A percentile compares a stretch with the other conserved stretches of the same genome.
Conservation (phyloP, 2,113 vertebrate species). For the Lichenostomus cassidix region DNA sequence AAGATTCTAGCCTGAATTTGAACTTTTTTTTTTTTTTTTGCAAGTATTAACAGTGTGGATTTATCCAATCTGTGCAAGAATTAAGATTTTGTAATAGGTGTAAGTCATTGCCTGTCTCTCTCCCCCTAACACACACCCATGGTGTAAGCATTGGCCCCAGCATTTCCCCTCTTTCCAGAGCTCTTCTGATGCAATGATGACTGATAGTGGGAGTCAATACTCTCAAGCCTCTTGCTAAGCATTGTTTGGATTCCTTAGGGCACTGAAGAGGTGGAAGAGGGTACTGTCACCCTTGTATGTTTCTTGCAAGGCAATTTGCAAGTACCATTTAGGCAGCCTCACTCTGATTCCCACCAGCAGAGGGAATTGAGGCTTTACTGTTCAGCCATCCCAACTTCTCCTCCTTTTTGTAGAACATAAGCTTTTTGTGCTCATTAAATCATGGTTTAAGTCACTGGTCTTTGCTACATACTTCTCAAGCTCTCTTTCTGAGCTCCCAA, state of each 20-base stretch:
- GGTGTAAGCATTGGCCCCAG: background rate
- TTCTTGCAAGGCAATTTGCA: background rate
- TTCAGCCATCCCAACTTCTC: background rate
- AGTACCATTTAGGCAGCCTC: background rate
- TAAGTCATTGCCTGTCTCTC: background rate
- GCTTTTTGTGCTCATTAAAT: background rate
- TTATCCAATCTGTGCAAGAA: background rate
- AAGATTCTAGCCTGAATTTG: background rate
- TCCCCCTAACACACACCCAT: rapidly evolving
- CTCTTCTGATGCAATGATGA: background rate
- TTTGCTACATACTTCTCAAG: background rate
- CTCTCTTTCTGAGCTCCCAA: background rate
- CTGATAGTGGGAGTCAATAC: background rate
- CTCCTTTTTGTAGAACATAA: background rate
- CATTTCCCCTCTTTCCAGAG: background rate
- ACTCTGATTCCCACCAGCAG: background rate
- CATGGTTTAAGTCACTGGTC: background rate
- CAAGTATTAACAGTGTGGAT: background rate
- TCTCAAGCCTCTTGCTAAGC: background rate
- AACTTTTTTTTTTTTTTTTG: no score
- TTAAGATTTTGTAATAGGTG: background rate
- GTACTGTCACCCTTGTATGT: background rate
- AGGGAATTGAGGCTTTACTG: background rate
- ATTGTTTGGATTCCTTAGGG: background rate
- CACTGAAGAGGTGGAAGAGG: background rate